These are phyloP conservation scores for Tuberolachnus salignus DNA, from an alignment of 2,888 invertebrate species.

Conservation along the genomic window DNA sequence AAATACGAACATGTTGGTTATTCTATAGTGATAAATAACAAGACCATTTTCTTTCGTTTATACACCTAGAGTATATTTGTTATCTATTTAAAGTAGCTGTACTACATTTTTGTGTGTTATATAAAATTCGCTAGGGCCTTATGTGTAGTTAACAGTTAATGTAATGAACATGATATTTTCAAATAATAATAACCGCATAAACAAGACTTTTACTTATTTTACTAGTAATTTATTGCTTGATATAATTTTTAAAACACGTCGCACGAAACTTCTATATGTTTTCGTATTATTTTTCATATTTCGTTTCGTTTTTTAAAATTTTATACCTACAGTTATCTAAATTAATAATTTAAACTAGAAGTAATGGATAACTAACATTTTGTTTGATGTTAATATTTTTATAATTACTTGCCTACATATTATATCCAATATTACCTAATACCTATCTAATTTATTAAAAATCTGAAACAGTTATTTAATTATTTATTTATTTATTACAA, in stretches of 20 bases:
- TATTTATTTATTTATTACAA: too few relatives aligned
- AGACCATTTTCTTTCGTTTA: slow-evolving; percentile 26
- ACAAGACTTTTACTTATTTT: neutral
- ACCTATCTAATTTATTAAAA: too few relatives aligned
- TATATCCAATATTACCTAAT: too few relatives aligned
- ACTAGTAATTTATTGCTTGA: slow-evolving; percentile 5
- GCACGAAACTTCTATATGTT: too few relatives aligned
- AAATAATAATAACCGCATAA: slow-evolving; percentile 14
- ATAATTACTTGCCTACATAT: too few relatives aligned
- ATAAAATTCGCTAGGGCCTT: neutral
- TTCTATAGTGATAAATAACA: slow-evolving; percentile 23
- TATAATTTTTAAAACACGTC: slow-evolving; percentile 30
- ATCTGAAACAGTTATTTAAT: too few relatives aligned
- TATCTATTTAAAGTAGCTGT: slow-evolving; percentile 6
- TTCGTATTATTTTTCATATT: too few relatives aligned
- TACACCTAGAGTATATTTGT: neutral
- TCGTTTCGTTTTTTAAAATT: too few relatives aligned
- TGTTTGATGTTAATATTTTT: too few relatives aligned
- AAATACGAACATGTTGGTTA: slow-evolving; percentile 28
- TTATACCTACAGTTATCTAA: too few relatives aligned
- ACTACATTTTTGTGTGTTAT: slow-evolving; percentile 14
- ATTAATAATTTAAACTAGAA: too few relatives aligned
- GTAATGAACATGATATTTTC: neutral
- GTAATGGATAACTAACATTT: too few relatives aligned
- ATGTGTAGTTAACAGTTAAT: neutral